These are phyloP conservation scores for Dallia pectoralis DNA, from an alignment of 2,797 vertebrate genomes.

Conservation along the genomic window DNA sequence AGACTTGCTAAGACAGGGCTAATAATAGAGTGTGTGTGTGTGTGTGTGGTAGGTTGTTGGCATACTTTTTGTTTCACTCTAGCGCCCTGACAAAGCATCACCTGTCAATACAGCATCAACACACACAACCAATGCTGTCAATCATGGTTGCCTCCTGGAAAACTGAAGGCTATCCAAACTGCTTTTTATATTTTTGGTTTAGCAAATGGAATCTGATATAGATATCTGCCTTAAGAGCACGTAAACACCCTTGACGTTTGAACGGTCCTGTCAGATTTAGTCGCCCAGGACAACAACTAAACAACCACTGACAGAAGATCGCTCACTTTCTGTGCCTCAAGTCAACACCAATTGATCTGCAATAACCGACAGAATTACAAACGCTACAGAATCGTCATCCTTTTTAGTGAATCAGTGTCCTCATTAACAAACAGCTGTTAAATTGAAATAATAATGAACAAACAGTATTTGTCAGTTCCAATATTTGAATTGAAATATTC, in stretches of 20 bases:
- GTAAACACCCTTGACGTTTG: constrained; percentile 27
- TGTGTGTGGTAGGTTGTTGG: background rate
- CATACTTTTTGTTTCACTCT: background rate
- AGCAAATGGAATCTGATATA: background rate
- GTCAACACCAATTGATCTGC: background rate
- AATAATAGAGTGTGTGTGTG: constrained; percentile 9
- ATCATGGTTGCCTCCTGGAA: background rate
- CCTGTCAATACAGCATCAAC: constrained; percentile 22
- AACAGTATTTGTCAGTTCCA: background rate
- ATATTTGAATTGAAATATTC: background rate
- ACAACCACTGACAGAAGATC: background rate
- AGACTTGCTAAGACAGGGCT: constrained; percentile 24
- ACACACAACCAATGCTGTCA: constrained; percentile 39
- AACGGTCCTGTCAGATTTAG: constrained; percentile 23
- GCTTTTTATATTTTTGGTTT: background rate
- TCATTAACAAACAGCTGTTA: background rate
- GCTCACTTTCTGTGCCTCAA: background rate
- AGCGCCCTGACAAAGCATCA: constrained; percentile 20
- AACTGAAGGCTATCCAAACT: background rate
- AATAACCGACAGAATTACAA: background rate
- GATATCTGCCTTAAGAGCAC: background rate
- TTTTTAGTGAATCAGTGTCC: background rate
- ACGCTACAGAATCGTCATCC: background rate
- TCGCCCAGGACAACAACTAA: constrained; percentile 30
- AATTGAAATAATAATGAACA: background rate